Evolutionary conservation across 2,113 vertebrate species (phyloP).

Genomic region (Charadrius vociferus): DNA sequence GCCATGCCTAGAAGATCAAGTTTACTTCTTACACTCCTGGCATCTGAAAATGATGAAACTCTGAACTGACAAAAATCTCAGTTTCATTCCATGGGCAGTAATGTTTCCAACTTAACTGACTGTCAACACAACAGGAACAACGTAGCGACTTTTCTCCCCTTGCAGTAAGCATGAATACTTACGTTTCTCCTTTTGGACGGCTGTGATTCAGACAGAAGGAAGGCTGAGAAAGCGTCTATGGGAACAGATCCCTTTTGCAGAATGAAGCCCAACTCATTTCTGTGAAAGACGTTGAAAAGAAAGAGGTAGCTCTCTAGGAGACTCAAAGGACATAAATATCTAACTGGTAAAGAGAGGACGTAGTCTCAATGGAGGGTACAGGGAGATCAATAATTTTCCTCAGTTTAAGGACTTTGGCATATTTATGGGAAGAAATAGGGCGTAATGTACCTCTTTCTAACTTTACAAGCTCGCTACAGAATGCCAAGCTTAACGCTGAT

Average conservation of each 20-base stretch:
- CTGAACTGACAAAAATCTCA: not conserved
- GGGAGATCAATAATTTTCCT: not conserved
- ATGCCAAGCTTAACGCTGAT: not conserved
- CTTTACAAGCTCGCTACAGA: not conserved
- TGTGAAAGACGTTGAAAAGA: not conserved
- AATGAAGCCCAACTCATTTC: not conserved
- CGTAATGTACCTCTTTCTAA: not conserved
- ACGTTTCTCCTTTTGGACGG: not conserved
- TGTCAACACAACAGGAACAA: not conserved
- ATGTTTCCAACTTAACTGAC: not conserved
- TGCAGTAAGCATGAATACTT: not conserved
- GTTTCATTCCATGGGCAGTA: not conserved
- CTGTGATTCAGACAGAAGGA: not conserved
- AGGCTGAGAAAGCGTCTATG: not conserved
- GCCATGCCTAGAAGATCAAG: not conserved
- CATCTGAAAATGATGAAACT: not conserved
- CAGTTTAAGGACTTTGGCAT: not conserved
- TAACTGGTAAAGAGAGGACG: not conserved
- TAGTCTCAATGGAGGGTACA: not conserved
- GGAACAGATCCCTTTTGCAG: not conserved
- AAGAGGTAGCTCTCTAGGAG: not conserved
- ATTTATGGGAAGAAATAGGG: not conserved
- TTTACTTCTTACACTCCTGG: not conserved
- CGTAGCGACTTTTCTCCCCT: not conserved
- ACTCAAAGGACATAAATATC: not conserved